phyloP scores from a whole-genome alignment of 2,797 vertebrate genomes.

The Sphenodon punctatus region DNA sequence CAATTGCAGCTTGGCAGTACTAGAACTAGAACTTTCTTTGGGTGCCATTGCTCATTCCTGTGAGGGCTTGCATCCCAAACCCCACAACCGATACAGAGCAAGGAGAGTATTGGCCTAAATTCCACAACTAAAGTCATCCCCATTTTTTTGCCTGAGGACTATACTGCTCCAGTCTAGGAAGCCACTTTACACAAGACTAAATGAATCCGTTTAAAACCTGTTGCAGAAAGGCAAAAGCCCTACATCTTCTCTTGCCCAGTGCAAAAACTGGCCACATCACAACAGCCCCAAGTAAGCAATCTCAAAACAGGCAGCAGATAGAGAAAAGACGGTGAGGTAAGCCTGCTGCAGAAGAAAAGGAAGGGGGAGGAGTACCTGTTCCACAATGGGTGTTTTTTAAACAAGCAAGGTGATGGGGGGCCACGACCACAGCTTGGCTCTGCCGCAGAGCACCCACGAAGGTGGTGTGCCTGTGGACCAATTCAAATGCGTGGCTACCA shows the following conservation, averaged over 20 bases:
- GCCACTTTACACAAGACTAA: not conserved
- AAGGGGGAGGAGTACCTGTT: no score
- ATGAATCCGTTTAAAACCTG: not conserved
- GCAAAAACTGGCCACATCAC: no score
- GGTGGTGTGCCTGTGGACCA: no score
- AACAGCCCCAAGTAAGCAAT: no score
- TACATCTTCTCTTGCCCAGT: no score
- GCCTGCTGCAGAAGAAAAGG: not conserved
- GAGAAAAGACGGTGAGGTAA: not conserved
- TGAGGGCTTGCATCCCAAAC: not conserved
- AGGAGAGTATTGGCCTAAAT: not conserved
- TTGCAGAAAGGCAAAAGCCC: not conserved
- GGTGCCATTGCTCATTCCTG: not conserved
- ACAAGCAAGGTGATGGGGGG: no score
- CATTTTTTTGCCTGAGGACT: rapidly evolving
- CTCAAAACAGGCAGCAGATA: not conserved
- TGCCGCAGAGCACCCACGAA: no score
- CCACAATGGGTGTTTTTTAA: no score
- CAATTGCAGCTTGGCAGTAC: not conserved
- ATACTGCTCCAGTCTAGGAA: not conserved
- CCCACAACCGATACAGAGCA: not conserved
- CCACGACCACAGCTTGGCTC: no score
- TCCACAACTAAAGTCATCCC: not conserved
- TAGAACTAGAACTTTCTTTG: not conserved
- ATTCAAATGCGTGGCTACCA: no score